phyloP scores from a whole-genome alignment of 2,888 invertebrate genomes.

The Endotricha flammealis region DNA sequence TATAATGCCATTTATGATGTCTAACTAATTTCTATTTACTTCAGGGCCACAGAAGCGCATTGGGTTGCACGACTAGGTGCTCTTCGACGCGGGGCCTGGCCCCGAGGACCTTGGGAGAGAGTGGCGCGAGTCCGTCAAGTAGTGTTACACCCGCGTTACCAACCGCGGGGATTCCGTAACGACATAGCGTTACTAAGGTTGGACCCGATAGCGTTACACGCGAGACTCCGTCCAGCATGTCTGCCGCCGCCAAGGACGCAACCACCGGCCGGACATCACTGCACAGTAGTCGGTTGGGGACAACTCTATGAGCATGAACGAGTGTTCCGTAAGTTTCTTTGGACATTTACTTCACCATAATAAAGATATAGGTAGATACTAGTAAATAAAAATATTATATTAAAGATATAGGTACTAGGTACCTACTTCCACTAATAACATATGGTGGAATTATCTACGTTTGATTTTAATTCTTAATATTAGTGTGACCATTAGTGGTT shows the following conservation, averaged over 20 bases:
- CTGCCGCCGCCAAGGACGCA: constrained; percentile 78
- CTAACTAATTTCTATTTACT: too few relatives aligned
- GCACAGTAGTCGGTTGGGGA: constrained; percentile 90
- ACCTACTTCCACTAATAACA: too few relatives aligned
- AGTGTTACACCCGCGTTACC: constrained; percentile 85
- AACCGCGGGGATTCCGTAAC: constrained; percentile 86
- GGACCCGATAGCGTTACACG: constrained; percentile 76
- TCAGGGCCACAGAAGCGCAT: constrained; percentile 83
- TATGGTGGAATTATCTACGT: too few relatives aligned
- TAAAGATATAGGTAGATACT: too few relatives aligned
- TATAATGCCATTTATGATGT: too few relatives aligned
- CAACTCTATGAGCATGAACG: constrained; percentile 87
- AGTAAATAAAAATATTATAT: too few relatives aligned
- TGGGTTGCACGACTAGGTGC: constrained; percentile 91
- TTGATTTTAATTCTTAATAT: too few relatives aligned
- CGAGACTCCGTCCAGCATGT: constrained; percentile 64
- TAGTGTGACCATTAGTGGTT: too few relatives aligned
- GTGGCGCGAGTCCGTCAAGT: constrained; percentile 81
- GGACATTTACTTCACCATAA: constrained; percentile 15
- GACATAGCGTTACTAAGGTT: constrained; percentile 85
- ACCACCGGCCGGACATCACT: constrained; percentile 81
- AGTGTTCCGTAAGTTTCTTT: constrained; percentile 85
- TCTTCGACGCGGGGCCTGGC: constrained; percentile 83
- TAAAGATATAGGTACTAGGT: too few relatives aligned
- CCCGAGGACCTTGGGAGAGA: constrained; percentile 87